These are phyloP conservation scores for Thripadectes ignobilis DNA, from an alignment of 2,797 vertebrate species.

Conservation along the genomic window DNA sequence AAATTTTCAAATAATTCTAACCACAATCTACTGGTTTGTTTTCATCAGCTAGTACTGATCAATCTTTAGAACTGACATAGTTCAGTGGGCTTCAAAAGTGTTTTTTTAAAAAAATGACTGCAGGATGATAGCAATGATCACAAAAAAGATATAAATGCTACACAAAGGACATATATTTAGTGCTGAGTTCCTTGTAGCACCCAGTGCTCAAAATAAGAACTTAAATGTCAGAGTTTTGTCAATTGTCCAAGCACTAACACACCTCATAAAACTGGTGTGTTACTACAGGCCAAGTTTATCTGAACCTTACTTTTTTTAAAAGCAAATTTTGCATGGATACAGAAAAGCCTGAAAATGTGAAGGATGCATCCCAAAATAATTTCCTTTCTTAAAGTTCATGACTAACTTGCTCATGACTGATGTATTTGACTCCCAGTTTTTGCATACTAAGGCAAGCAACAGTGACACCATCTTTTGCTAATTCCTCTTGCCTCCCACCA, in stretches of 20 bases:
- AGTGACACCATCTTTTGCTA: not conserved
- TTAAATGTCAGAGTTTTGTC: not conserved
- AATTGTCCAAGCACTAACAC: not conserved
- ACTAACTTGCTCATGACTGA: not conserved
- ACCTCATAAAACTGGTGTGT: not conserved
- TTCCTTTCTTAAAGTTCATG: not conserved
- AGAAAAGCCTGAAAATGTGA: not conserved
- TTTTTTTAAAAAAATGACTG: not conserved
- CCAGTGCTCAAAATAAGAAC: not conserved
- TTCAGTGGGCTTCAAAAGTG: not conserved
- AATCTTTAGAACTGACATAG: not conserved
- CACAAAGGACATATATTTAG: not conserved
- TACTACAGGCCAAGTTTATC: not conserved
- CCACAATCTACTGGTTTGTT: not conserved
- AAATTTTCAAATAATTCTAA: not conserved
- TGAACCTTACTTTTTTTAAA: not conserved
- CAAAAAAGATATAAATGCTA: not conserved
- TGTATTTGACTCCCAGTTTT: not conserved
- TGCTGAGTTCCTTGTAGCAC: not conserved
- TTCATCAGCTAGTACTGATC: not conserved
- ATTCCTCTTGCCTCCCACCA: constrained; percentile 9
- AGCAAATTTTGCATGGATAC: not conserved
- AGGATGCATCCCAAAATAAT: not conserved
- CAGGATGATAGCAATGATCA: not conserved
- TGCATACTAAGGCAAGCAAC: not conserved